Evolutionary conservation across 2,113 vertebrate genomes (phyloP).

Genomic region (Podarcis raffonei): DNA sequence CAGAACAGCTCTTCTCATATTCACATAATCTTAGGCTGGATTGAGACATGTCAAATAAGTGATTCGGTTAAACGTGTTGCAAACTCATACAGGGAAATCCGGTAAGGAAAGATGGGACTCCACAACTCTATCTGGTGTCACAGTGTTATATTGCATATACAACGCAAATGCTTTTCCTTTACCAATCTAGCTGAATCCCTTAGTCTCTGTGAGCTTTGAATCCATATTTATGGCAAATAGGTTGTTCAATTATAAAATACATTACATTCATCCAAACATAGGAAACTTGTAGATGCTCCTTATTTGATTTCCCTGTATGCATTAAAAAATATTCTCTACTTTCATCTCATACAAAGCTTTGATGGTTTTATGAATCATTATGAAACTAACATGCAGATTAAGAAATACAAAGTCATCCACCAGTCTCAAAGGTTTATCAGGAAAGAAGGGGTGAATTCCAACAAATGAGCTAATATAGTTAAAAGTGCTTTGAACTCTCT

Average conservation of each 20-base stretch:
- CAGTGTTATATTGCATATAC: no score
- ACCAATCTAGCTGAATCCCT: no score
- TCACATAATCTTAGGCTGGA: neutral
- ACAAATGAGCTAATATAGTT: neutral
- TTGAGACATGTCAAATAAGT: no score
- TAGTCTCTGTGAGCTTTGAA: neutral
- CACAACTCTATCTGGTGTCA: no score
- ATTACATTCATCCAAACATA: neutral
- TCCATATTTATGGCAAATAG: neutral
- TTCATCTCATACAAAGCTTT: neutral
- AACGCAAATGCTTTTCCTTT: no score
- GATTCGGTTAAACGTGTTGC: no score
- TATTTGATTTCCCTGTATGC: neutral
- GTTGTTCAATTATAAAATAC: neutral
- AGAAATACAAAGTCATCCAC: neutral
- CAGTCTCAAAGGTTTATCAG: neutral
- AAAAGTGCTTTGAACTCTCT: neutral
- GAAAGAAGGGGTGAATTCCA: neutral
- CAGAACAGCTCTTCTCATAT: neutral
- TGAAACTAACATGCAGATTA: neutral
- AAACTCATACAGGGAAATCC: no score
- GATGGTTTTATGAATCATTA: neutral
- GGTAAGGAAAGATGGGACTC: no score
- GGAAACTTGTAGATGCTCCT: neutral
- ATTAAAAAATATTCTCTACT: neutral